These are phyloP conservation scores for Diplodus sargus DNA, from an alignment of 2,797 vertebrate genomes.

Conservation along the genomic window DNA sequence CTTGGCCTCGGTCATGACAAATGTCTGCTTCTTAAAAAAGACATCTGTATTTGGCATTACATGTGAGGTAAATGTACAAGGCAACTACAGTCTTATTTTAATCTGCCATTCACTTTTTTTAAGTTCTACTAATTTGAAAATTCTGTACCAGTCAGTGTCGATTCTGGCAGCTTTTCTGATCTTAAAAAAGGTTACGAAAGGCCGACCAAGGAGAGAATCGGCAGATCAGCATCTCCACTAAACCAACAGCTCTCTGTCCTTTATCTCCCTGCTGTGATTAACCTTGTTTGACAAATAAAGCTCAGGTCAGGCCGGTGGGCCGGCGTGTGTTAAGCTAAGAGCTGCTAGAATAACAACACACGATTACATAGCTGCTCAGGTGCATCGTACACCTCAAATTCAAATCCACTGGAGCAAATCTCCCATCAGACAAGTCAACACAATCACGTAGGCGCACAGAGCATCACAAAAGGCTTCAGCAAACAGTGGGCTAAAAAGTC, in stretches of 20 bases:
- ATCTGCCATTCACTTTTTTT: not conserved
- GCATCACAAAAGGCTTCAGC: conserved; percentile 32
- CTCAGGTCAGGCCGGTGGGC: conserved; percentile 72
- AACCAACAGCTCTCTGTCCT: conserved; percentile 70
- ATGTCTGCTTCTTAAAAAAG: conserved; percentile 34
- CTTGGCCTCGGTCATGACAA: conserved; percentile 37
- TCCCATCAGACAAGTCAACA: conserved; percentile 75
- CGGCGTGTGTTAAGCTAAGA: conserved; percentile 66
- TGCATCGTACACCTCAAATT: conserved; percentile 72
- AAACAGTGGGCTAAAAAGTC: conserved; percentile 25
- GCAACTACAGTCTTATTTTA: not conserved
- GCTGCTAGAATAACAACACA: conserved; percentile 74
- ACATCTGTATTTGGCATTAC: conserved; percentile 32
- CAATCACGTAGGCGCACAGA: conserved; percentile 46
- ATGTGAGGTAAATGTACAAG: not conserved
- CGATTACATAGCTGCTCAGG: conserved; percentile 79
- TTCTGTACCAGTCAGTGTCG: not conserved
- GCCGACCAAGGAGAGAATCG: conserved; percentile 27
- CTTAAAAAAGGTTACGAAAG: not conserved
- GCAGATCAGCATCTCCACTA: conserved; percentile 62
- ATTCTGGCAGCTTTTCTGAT: not conserved
- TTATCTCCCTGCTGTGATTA: conserved; percentile 71
- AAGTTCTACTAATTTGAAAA: not conserved
- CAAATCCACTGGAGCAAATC: conserved; percentile 79
- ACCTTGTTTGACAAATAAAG: conserved; percentile 79